Evolutionary conservation across 2,797 vertebrate genomes (phyloP).

Genomic region (Melanotaenia nigrans): DNA sequence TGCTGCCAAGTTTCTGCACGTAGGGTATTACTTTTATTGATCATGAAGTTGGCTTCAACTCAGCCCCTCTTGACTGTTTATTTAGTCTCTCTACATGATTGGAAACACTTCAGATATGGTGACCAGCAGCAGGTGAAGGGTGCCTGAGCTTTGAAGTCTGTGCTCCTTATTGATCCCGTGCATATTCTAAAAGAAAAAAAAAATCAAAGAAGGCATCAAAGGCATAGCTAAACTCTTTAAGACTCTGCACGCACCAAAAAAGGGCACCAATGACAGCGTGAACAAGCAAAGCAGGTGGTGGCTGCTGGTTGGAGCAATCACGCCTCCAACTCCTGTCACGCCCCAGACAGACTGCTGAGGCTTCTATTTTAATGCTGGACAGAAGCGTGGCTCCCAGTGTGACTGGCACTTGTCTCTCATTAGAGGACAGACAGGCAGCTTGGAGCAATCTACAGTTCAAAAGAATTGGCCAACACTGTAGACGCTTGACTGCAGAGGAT

Average conservation of each 20-base stretch:
- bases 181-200: conserved; percentile 81
- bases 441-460: conserved; percentile 62
- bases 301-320: conserved; percentile 70
- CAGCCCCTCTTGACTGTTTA: conserved; percentile 68
- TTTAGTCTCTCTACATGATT: conserved; percentile 76
- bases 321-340: conserved; percentile 62
- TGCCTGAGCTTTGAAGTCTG: conserved; percentile 86
- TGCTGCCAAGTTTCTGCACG: conserved; percentile 49
- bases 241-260: conserved; percentile 78
- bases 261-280: conserved; percentile 80
- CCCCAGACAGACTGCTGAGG: conserved; percentile 65
- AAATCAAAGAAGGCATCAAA: conserved; percentile 87
- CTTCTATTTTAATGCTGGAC: conserved; percentile 75
- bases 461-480: conserved; percentile 53
- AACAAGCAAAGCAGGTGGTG: conserved; percentile 87
- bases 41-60: conserved; percentile 52
- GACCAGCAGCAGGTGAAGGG: conserved; percentile 89
- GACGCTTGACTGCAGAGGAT: conserved; percentile 34
- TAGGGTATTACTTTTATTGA: conserved; percentile 68
- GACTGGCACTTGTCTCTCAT: conserved; percentile 73
- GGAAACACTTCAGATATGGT: conserved; percentile 87
- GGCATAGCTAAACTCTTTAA: conserved; percentile 86
- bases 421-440: conserved; percentile 56
- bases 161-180: conserved; percentile 84
- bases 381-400: conserved; percentile 63